Evolutionary conservation across 2,113 vertebrate species (phyloP).

Genomic region (Rhinichthys klamathensis): DNA sequence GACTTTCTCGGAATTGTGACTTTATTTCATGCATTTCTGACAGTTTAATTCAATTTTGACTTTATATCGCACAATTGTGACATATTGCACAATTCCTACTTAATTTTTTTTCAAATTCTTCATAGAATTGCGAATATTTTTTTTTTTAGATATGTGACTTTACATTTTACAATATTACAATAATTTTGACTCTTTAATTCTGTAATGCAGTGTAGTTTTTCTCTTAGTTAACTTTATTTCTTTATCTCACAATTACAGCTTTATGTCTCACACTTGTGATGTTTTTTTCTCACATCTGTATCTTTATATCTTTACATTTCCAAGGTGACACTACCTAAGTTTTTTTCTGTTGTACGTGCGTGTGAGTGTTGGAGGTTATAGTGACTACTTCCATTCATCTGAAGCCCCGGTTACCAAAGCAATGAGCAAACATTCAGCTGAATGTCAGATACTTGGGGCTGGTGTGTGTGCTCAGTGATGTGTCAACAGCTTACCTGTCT

Average conservation of each 20-base stretch:
- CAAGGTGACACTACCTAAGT: not conserved
- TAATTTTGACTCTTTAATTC: no score
- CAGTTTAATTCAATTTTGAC: no score
- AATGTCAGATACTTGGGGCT: not conserved
- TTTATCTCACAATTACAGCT: not conserved
- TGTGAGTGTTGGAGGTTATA: not conserved
- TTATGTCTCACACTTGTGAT: not conserved
- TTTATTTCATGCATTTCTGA: no score
- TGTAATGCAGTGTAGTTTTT: no score
- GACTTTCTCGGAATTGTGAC: no score
- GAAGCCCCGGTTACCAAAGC: constrained; percentile 39
- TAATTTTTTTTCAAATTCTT: no score
- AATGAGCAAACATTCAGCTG: constrained; percentile 42
- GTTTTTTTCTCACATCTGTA: not conserved
- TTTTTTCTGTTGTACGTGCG: not conserved
- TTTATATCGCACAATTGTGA: no score
- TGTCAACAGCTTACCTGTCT: constrained; percentile 44
- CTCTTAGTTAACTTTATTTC: no score
- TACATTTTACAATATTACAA: no score
- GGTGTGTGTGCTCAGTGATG: constrained; percentile 29
- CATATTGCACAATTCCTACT: no score
- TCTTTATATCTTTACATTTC: not conserved
- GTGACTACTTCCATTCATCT: constrained; percentile 31
- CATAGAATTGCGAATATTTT: no score
- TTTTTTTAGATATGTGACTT: no score